Percentiles rank a stretch among this genome's conserved stretches.
phyloP scores from a whole-genome alignment of 2,888 invertebrate species.

The Pristionchus mayeri region DNA sequence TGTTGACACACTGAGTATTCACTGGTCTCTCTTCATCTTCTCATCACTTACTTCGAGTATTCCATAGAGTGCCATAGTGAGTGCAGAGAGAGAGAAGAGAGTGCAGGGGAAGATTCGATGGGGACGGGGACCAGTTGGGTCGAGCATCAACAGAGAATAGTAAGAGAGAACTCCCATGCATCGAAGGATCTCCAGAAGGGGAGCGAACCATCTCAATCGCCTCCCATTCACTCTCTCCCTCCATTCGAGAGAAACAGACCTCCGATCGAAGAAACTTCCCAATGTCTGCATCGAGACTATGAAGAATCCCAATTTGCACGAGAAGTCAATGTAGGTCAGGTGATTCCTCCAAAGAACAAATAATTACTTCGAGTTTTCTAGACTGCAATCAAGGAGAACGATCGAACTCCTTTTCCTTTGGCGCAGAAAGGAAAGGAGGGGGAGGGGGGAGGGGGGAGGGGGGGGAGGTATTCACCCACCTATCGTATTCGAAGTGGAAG shows the following conservation, averaged over 20 bases:
- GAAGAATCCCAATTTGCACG: slow-evolving; percentile 72
- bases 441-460: not conserved
- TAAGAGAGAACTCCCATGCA: slow-evolving; percentile 68
- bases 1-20: not conserved
- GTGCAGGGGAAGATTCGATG: slow-evolving; percentile 70
- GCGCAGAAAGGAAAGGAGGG: not conserved
- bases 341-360: slow-evolving; percentile 59
- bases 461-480: slow-evolving; percentile 9
- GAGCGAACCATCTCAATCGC: slow-evolving; percentile 71
- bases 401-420: not conserved
- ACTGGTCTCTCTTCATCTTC: not conserved
- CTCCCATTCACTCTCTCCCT: no score
- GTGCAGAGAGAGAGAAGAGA: slow-evolving; percentile 57
- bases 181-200: slow-evolving; percentile 67
- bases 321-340: slow-evolving; percentile 67
- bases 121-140: slow-evolving; percentile 67
- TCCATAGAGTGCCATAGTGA: slow-evolving; percentile 59
- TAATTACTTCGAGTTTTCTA: not conserved
- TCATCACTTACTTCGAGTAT: not conserved
- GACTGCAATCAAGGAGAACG: not conserved
- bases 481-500: slow-evolving; percentile 74
- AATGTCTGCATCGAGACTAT: slow-evolving; percentile 72
- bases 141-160: slow-evolving; percentile 64
- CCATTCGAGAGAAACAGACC: slow-evolving; percentile 52
- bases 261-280: slow-evolving; percentile 68